Conservation (phyloP, 1,140 invertebrate species). For the Pomacea maculata region DNA sequence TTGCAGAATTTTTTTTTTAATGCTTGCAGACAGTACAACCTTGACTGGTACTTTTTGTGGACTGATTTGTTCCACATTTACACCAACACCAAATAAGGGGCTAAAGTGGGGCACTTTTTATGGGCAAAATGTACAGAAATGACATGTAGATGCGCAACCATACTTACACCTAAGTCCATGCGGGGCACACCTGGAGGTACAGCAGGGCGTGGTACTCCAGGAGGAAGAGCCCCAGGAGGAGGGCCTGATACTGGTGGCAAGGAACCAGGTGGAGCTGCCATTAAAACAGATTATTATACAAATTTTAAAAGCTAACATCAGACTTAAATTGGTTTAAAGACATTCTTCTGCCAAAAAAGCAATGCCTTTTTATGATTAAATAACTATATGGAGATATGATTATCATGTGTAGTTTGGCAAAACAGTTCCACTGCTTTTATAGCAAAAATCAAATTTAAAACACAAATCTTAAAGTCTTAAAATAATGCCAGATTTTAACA, state of each 20-base stretch:
- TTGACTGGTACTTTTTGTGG: not conserved
- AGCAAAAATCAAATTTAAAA: too few relatives aligned
- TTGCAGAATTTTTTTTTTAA: too few relatives aligned
- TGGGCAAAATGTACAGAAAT: too few relatives aligned
- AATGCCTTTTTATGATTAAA: not conserved
- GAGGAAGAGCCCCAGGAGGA: constrained; percentile 46
- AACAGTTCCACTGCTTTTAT: too few relatives aligned
- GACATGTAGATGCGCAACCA: not conserved
- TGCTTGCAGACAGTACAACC: too few relatives aligned
- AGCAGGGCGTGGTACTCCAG: constrained; percentile 63
- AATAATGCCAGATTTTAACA: too few relatives aligned
- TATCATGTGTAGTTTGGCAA: too few relatives aligned
- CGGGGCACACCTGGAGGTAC: constrained; percentile 74
- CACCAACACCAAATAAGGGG: not conserved
- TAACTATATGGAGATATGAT: not conserved
- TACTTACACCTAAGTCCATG: constrained; percentile 61
- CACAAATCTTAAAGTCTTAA: too few relatives aligned
- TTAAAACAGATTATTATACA: constrained; percentile 20
- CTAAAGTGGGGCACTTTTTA: not conserved
- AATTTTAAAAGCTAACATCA: constrained; percentile 16
- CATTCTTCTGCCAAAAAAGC: not conserved
- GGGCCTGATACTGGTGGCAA: constrained; percentile 39
- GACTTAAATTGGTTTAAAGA: not conserved
- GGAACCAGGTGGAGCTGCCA: constrained; percentile 24
- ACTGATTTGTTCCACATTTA: not conserved